Conservation (phyloP, 2,113 vertebrate species). For the Misgurnus anguillicaudatus region DNA sequence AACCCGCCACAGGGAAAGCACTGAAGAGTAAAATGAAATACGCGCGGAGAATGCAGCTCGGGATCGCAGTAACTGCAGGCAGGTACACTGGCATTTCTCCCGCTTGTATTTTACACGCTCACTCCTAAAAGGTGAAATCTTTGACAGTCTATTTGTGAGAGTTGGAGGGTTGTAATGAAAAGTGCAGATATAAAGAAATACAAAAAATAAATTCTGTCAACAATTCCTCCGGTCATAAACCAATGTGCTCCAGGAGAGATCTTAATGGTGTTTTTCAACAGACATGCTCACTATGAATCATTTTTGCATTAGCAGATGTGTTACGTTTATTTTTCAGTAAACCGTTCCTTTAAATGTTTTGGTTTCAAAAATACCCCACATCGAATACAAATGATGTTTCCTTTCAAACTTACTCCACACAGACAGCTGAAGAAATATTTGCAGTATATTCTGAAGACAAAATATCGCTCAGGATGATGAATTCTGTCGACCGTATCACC, state of each 20-base stretch:
- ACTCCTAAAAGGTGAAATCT: neutral
- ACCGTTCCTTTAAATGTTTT: neutral
- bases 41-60: slow-evolving; percentile 40
- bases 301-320: too few relatives aligned
- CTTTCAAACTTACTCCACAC: neutral
- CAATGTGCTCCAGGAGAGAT: too few relatives aligned
- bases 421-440: slow-evolving; percentile 49
- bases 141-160: neutral
- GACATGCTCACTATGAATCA: too few relatives aligned
- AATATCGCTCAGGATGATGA: slow-evolving; percentile 58
- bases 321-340: too few relatives aligned
- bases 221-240: too few relatives aligned
- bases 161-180: neutral
- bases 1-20: slow-evolving; percentile 45
- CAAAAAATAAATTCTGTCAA: neutral
- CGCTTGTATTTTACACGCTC: neutral
- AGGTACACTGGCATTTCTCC: neutral
- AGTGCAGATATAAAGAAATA: neutral
- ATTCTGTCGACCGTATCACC: slow-evolving; percentile 60
- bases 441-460: slow-evolving; percentile 48
- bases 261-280: too few relatives aligned
- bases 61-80: neutral
- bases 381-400: slow-evolving; percentile 3
- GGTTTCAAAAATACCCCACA: neutral
- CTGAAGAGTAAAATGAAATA: slow-evolving; percentile 57